A percentile compares a stretch with the other conserved stretches of the same genome.
Conservation (phyloP, 2,797 vertebrate species). For the Chelmon rostratus region DNA sequence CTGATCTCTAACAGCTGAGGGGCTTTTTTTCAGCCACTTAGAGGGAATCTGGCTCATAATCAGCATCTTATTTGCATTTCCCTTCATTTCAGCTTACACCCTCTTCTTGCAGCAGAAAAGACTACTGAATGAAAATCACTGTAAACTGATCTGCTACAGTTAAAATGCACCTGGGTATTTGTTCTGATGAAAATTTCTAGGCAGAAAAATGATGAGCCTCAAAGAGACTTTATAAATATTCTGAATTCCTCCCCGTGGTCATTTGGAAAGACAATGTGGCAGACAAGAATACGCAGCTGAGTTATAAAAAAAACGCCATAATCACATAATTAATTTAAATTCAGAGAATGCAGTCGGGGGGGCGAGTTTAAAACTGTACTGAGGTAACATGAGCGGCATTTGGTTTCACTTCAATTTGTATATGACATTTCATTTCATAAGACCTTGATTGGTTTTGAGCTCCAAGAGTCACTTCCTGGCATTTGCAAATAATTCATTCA, state of each 20-base stretch:
- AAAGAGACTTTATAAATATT: not conserved
- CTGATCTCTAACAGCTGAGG: not conserved
- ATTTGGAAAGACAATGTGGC: not conserved
- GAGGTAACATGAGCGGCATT: constrained; percentile 9
- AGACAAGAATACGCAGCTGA: too few species aligned
- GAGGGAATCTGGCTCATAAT: not conserved
- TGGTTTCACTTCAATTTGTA: constrained; percentile 35
- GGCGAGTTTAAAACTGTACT: not conserved
- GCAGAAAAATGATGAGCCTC: not conserved
- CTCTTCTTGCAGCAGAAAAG: not conserved
- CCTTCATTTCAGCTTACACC: not conserved
- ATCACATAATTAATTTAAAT: not conserved
- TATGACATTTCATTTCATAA: constrained; percentile 55
- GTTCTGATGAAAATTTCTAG: not conserved
- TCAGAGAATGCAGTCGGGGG: not conserved
- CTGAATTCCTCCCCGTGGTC: not conserved
- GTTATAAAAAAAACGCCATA: not conserved
- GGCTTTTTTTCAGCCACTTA: not conserved
- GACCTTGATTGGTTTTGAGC: constrained; percentile 52
- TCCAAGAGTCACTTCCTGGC: constrained; percentile 51
- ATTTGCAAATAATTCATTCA: constrained; percentile 63
- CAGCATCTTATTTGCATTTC: constrained; percentile 7
- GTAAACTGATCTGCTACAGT: not conserved
- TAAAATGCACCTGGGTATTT: not conserved
- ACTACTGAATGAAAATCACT: not conserved